phyloP scores from a whole-genome alignment of 2,888 invertebrate genomes.

The Polydesmus complanatus region DNA sequence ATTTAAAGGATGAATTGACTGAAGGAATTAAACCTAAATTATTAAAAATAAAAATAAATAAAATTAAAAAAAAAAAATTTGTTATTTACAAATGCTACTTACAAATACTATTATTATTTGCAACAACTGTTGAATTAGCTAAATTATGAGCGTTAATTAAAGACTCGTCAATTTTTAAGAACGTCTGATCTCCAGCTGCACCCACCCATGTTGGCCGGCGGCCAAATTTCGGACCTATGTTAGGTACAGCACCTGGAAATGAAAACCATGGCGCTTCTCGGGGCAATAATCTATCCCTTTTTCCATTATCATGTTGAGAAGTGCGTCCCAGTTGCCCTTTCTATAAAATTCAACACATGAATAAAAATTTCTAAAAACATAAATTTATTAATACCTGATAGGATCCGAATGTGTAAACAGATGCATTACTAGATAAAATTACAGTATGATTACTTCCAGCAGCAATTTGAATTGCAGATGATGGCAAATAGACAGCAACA shows the following conservation, averaged over 20 bases:
- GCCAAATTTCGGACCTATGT: slow-evolving; percentile 70
- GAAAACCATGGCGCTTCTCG: slow-evolving; percentile 38
- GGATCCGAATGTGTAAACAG: slow-evolving; percentile 84
- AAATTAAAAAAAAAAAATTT: neutral
- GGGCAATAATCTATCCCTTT: slow-evolving; percentile 16
- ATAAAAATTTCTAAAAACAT: neutral
- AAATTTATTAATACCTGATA: slow-evolving; percentile 47
- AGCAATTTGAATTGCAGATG: slow-evolving; percentile 51
- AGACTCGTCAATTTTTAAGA: slow-evolving; percentile 78
- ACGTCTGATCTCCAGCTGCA: slow-evolving; percentile 92
- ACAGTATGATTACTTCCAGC: slow-evolving; percentile 95
- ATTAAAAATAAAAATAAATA: neutral
- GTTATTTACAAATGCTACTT: slow-evolving; percentile 27
- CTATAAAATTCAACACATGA: slow-evolving; percentile 26
- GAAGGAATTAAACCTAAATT: slow-evolving; percentile 62
- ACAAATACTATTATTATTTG: slow-evolving; percentile 73
- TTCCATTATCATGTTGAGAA: slow-evolving; percentile 17
- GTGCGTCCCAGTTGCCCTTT: slow-evolving; percentile 50
- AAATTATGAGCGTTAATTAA: slow-evolving; percentile 82
- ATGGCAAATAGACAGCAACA: slow-evolving; percentile 57
- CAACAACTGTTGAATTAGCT: slow-evolving; percentile 73
- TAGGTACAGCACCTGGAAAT: slow-evolving; percentile 58
- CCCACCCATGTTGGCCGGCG: slow-evolving; percentile 84
- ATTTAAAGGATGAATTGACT: slow-evolving; percentile 60
- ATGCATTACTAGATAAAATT: slow-evolving; percentile 69